Conservation (phyloP, 1,140 invertebrate genomes). For the Microplitis demolitor region DNA sequence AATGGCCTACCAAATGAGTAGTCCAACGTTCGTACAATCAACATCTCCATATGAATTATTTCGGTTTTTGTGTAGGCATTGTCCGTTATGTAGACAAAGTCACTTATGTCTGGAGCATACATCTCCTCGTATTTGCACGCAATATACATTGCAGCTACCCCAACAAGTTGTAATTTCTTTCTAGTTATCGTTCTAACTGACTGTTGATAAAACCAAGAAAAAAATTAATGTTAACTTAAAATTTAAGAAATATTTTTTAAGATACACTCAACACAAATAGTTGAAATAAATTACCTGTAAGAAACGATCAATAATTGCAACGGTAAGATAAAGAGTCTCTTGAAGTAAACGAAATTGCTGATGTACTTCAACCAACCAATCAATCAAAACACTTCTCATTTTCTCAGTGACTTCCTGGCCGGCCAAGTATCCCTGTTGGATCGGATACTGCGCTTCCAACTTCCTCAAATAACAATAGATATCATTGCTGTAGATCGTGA, state of each 20-base stretch:
- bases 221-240: too few relatives aligned
- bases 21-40: slow-evolving; percentile 76
- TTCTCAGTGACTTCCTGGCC: slow-evolving; percentile 73
- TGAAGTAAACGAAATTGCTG: slow-evolving; percentile 83
- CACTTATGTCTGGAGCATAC: slow-evolving; percentile 82
- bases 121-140: slow-evolving; percentile 97
- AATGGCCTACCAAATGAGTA: slow-evolving; percentile 85
- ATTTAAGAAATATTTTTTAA: too few relatives aligned
- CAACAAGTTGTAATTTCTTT: slow-evolving; percentile 85
- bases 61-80: slow-evolving; percentile 82
- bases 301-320: slow-evolving; percentile 89
- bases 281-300: slow-evolving; percentile 71
- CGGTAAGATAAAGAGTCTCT: slow-evolving; percentile 89
- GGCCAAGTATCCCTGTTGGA: slow-evolving; percentile 68
- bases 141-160: slow-evolving; percentile 88
- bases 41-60: slow-evolving; percentile 83
- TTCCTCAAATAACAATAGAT: slow-evolving; percentile 79
- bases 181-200: slow-evolving; percentile 65
- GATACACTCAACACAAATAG: too few relatives aligned
- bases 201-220: slow-evolving; percentile 46
- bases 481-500: slow-evolving; percentile 82
- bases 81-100: slow-evolving; percentile 93
- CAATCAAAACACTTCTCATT: slow-evolving; percentile 88
- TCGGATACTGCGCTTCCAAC: slow-evolving; percentile 71
- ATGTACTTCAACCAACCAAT: slow-evolving; percentile 95